These are phyloP conservation scores for Rhodeus uyekii DNA, from an alignment of 2,797 vertebrate species.

Conservation along the genomic window DNA sequence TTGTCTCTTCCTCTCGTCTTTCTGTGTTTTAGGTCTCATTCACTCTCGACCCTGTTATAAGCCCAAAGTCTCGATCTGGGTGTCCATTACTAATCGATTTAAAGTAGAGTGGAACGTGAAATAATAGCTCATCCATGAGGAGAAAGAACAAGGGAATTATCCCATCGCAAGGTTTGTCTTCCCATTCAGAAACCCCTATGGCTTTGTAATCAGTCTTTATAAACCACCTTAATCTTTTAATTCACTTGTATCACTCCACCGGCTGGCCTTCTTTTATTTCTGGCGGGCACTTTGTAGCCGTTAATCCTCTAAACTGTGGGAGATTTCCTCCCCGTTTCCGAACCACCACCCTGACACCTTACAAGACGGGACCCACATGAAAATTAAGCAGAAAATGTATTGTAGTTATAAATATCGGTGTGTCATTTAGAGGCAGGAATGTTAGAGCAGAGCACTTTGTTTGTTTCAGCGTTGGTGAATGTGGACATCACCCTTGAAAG, in stretches of 20 bases:
- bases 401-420: constrained; percentile 21
- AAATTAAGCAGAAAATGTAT: constrained; percentile 31
- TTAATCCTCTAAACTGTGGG: constrained; percentile 81
- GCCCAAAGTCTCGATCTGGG: constrained; percentile 55
- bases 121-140: constrained; percentile 67
- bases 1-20: background rate
- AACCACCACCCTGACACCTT: constrained; percentile 68
- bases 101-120: constrained; percentile 56
- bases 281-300: constrained; percentile 76
- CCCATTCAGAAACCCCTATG: constrained; percentile 77
- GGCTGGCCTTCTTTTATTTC: constrained; percentile 74
- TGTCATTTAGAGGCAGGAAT: background rate
- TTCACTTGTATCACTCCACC: constrained; percentile 82
- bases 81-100: constrained; percentile 62
- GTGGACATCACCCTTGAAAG: background rate
- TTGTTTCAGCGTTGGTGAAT: background rate
- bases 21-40: constrained; percentile 34
- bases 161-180: constrained; percentile 78
- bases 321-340: constrained; percentile 76
- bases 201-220: constrained; percentile 83
- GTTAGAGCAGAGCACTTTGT: background rate
- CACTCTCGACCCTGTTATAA: constrained; percentile 40
- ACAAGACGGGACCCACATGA: constrained; percentile 63
- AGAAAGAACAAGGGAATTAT: constrained; percentile 76
- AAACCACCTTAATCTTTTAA: constrained; percentile 86